A percentile compares a stretch with the other conserved stretches of the same genome.
These are phyloP conservation scores for Pararge aegeria DNA, from an alignment of 1,140 invertebrate species.

Conservation along the genomic window DNA sequence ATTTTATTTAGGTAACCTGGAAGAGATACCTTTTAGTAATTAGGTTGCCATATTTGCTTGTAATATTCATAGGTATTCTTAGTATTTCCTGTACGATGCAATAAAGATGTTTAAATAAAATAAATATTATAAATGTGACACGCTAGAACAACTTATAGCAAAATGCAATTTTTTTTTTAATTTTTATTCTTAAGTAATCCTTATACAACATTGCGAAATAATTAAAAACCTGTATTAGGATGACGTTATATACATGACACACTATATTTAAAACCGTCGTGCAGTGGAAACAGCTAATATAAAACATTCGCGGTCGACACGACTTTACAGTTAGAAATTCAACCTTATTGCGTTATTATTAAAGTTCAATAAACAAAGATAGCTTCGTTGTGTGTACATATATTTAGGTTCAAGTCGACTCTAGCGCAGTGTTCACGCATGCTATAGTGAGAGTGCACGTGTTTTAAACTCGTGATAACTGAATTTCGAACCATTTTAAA, in stretches of 20 bases:
- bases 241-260: neutral
- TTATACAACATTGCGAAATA: neutral
- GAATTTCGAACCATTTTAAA: no score
- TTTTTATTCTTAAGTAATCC: no score
- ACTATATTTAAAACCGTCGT: neutral
- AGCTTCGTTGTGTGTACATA: conserved; percentile 5
- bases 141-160: no score
- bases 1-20: no score
- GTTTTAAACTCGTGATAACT: conserved; percentile 10
- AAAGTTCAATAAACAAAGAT: neutral
- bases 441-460: conserved; percentile 51
- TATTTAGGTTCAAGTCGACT: conserved; percentile 21
- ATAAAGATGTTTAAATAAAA: no score
- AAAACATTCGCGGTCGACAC: neutral
- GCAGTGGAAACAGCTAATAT: conserved; percentile 10
- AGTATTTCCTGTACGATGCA: no score
- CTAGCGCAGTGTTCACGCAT: conserved; percentile 33
- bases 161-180: no score
- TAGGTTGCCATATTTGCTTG: no score
- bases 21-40: no score
- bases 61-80: no score
- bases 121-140: no score
- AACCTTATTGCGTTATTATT: neutral
- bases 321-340: neutral
- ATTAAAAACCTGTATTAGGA: neutral